phyloP scores from a whole-genome alignment of 1,140 invertebrate genomes.

The Sinella curviseta region DNA sequence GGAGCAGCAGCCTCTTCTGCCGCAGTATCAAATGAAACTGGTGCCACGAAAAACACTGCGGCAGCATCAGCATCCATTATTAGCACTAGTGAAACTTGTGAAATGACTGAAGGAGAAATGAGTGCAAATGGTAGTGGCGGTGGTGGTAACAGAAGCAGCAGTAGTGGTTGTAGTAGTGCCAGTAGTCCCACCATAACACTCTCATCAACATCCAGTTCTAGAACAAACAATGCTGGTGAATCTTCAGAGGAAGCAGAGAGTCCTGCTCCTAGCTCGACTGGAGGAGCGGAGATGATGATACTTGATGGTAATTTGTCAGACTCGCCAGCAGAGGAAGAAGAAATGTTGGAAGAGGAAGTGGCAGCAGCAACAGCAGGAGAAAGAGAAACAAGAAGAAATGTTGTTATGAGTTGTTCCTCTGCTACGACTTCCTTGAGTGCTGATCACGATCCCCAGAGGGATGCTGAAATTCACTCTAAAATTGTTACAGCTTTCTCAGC shows the following conservation, averaged over 20 bases:
- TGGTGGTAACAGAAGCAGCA: neutral
- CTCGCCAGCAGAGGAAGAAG: neutral
- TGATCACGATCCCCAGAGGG: neutral
- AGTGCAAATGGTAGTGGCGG: neutral
- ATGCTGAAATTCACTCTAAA: constrained; percentile 36
- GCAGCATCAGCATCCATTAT: neutral
- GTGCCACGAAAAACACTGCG: neutral
- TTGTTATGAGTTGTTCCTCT: neutral
- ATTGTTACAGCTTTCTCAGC: constrained; percentile 42
- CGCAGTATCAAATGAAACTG: neutral
- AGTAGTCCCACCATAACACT: neutral
- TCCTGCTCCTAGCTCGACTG: neutral
- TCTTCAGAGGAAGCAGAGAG: neutral
- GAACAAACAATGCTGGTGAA: neutral
- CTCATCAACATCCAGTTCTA: neutral
- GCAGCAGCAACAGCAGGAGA: neutral
- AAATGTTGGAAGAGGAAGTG: neutral
- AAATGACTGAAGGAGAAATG: neutral
- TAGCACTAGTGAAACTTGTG: neutral
- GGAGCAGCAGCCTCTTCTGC: too few relatives aligned
- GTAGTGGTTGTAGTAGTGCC: neutral
- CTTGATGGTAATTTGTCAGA: constrained; percentile 8
- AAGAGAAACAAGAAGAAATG: neutral
- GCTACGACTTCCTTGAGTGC: neutral
- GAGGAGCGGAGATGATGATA: neutral